Percentiles rank a stretch among this genome's conserved stretches.
These are phyloP conservation scores for Acanthopagrus latus DNA, from an alignment of 2,797 vertebrate species.

Conservation along the genomic window DNA sequence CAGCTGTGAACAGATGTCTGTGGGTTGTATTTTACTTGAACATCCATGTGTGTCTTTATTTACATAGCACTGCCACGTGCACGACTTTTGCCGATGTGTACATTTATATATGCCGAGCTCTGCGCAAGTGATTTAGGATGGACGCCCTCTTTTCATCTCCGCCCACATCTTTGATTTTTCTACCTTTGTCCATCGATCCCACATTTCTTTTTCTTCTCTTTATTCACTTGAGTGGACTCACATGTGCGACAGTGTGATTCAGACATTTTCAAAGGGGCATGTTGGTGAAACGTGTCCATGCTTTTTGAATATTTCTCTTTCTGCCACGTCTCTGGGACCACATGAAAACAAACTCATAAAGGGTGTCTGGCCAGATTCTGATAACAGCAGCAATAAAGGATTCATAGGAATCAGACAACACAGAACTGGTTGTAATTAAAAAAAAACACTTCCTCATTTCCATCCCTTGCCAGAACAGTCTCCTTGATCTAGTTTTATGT, in stretches of 20 bases:
- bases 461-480: background rate
- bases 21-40: conserved; percentile 14
- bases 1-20: conserved; percentile 57
- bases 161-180: conserved; percentile 33
- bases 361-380: background rate
- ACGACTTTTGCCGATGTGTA: conserved; percentile 20
- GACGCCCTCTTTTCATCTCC: conserved; percentile 28
- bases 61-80: background rate
- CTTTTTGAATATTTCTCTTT: conserved; percentile 7
- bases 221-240: conserved; percentile 31
- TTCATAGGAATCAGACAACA: background rate
- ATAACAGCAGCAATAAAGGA: background rate
- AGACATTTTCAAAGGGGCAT: conserved; percentile 1
- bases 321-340: background rate
- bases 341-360: conserved; percentile 24
- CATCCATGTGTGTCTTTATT: background rate
- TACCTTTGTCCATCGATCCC: conserved; percentile 34
- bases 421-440: background rate
- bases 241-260: conserved; percentile 25
- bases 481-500: conserved; percentile 6
- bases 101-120: conserved; percentile 3
- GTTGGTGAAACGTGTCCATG: conserved; percentile 15
- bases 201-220: conserved; percentile 18
- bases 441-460: background rate
- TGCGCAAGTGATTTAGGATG: background rate